Percentiles rank a stretch among this genome's conserved stretches.
These are phyloP conservation scores for Fundulus diaphanus DNA, from an alignment of 2,797 vertebrate species.

Conservation along the genomic window DNA sequence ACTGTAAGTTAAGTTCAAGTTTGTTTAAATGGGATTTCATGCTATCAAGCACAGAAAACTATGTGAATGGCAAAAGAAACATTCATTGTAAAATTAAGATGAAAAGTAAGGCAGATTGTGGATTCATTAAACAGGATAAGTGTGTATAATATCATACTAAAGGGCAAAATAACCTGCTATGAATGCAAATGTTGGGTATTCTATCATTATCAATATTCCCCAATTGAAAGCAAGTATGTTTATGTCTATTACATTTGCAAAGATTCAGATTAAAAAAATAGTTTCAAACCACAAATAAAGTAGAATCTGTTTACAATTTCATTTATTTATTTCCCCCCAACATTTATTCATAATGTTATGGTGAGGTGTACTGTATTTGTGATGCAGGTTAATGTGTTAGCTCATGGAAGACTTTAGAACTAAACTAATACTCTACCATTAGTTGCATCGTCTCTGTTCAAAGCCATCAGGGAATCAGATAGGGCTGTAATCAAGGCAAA, in stretches of 20 bases:
- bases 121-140: conserved; percentile 24
- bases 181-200: conserved; percentile 59
- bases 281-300: background rate
- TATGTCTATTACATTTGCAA: background rate
- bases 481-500: conserved; percentile 83
- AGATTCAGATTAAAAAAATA: background rate
- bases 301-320: background rate
- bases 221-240: background rate
- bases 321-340: conserved; percentile 41
- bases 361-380: conserved; percentile 28
- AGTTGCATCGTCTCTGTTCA: conserved; percentile 82
- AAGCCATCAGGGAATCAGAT: conserved; percentile 82
- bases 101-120: conserved; percentile 13
- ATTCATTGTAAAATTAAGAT: conserved; percentile 1
- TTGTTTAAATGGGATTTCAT: conserved; percentile 25
- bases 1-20: conserved; percentile 2
- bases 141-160: conserved; percentile 15
- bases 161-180: conserved; percentile 2
- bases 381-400: conserved; percentile 57
- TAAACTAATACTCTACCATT: conserved; percentile 84
- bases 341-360: conserved; percentile 49
- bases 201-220: background rate
- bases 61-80: conserved; percentile 12
- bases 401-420: conserved; percentile 64
- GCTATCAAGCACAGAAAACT: conserved; percentile 2